Base-by-base conservation (phyloP, 2,888 invertebrate genomes). In the Trachelus stipa region DNA sequence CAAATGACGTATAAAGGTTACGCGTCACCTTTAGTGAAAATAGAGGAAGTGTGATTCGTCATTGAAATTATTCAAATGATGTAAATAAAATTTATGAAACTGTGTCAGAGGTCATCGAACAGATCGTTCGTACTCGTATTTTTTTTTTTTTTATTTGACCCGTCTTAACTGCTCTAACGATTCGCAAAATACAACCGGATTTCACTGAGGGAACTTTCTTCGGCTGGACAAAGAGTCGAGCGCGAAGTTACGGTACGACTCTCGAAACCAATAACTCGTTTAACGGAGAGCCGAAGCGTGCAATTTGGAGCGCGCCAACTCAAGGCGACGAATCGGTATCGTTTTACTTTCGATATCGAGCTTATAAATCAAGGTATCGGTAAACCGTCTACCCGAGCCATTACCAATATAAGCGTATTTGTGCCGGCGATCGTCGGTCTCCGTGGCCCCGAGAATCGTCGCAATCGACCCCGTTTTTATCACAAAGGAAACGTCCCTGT, bases 391-490 rank as follows among this genome's bases (percentile, higher is more conserved):
- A 56, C 56, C 56, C 56, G 23, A 56, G 56, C 23, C 56, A 56
- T 9, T 56, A 23, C 56, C 56, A 56, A 56, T 23, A 56, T 56
- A 56, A 56, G 56, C 23, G 56, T 56, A 56, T 56, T 56, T 56
- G 56, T 56, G 56, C 56, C 9, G 56, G 71, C 71, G 33, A 34
- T 34, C 74, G 74, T 35, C 74, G 79, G 82, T 23, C 83, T 80
- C 85, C 85, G 84, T 83, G 85, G 84, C 85, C 85, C 83, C 82
- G 78, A 81, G 85, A 56, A 81, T 75, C 56, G 33, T 31, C 71
- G 71, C 71, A 75, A 81, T 79, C 82, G 85, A 85, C 85, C 85
- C 81, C 85, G 80, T 85, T 85, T 85, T 85, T 85, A 85, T 85
- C 79, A 85, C 84, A 82, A 82, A 78, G 84, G 83, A 85, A 83